Evolutionary conservation across 2,888 invertebrate species (phyloP), one percentile per base, ranked within the genome.

Genomic region (Diadegma fenestrale): DNA sequence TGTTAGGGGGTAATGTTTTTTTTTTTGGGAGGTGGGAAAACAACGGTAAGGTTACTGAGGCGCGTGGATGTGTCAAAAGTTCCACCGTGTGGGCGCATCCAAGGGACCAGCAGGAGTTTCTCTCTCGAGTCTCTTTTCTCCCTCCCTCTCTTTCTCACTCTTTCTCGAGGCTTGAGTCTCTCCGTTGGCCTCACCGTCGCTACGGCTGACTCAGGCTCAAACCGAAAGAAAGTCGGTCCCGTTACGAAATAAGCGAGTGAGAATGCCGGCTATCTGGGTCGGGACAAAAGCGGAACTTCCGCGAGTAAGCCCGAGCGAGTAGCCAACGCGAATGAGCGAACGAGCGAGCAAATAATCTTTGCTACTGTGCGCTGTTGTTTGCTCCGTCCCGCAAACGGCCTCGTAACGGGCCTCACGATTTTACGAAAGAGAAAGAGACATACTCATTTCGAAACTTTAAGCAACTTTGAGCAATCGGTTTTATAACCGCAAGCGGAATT

Each of bases 161-260:
- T 45, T 26, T 26, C 41, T 58, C 58, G 26, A 58, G 58, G 19
- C 58, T 58, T 14, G 26, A 58, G 26, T 26, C 58, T 58, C 26
- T 68, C 26, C 26, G 68, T 68, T 26, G 68, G 68, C 26, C 68
- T 45, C 26, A 68, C 43, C 68, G 14, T 17, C 26, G 41, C 68
- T 41, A 45, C 17, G 68, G 76, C 77, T 82, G 86, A 85, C 83
- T 87, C 88, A 82, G 86, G 82, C 75, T 80, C 85, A 88, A 54
- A 89, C 89, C 87, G 87, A 89, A 89, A 89, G 89, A 89, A 89
- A 89, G 89, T 89, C 90, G 90, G 92, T 93, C 92, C 93, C 93
- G 93, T 93, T 93, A 93, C 93, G 93, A 93, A 93, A 93, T 93
- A 93, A 78, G 92, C 92, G 92, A 93, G 92, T 92, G 93, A 80